phyloP scores from a whole-genome alignment of 2,888 invertebrate species.

The Oscheius onirici region DNA sequence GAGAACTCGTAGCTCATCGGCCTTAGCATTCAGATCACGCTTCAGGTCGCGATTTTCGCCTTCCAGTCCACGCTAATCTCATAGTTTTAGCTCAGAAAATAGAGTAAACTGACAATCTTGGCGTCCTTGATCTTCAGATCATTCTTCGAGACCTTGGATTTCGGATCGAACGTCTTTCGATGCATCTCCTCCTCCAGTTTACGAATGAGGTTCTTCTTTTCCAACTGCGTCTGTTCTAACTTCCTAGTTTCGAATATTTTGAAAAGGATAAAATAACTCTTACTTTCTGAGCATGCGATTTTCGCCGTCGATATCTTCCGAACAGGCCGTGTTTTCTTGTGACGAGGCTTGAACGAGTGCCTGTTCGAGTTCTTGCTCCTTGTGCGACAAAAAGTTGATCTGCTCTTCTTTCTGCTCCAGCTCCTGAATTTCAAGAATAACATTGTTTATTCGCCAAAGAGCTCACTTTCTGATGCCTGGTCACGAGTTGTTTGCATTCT shows the following conservation, averaged over 20 bases:
- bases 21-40: not conserved
- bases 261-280: not conserved
- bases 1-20: not conserved
- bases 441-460: not conserved
- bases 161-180: constrained; percentile 82
- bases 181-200: constrained; percentile 97
- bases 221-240: constrained; percentile 46
- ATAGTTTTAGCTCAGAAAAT: too few relatives aligned
- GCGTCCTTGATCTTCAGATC: constrained; percentile 90
- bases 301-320: constrained; percentile 12
- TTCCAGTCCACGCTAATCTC: constrained; percentile 29
- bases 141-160: constrained; percentile 75
- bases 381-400: constrained; percentile 20
- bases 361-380: constrained; percentile 26
- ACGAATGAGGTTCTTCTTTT: constrained; percentile 75
- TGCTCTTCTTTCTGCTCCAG: constrained; percentile 33
- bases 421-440: constrained; percentile 25
- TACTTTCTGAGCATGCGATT: not conserved
- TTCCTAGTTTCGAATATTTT: constrained; percentile 41
- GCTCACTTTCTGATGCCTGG: constrained; percentile 46
- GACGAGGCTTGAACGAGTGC: not conserved
- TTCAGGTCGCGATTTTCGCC: constrained; percentile 12
- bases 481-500: constrained; percentile 55
- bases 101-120: constrained; percentile 82
- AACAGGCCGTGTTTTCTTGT: not conserved